A percentile compares a stretch with the other conserved stretches of the same genome.
Conservation (phyloP, 64 coral and sea anemone genomes). For the Dendronephthya gigantea region DNA sequence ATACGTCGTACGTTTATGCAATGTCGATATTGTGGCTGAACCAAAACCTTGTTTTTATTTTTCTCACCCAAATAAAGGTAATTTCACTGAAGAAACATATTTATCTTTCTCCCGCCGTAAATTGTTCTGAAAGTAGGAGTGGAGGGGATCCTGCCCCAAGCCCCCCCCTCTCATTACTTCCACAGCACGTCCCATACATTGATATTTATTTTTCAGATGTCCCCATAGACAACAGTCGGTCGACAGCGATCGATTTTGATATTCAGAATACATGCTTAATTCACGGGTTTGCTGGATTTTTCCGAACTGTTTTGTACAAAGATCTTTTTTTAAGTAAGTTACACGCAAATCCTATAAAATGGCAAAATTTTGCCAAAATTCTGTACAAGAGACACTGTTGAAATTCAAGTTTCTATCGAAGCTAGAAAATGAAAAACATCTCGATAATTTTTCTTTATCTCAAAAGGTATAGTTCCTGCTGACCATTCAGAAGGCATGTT, state of each 20-base stretch:
- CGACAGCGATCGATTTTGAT: conserved; percentile 59
- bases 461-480: conserved; percentile 70
- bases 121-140: too few species aligned
- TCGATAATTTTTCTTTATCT: background rate
- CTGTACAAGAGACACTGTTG: background rate
- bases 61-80: conserved; percentile 86
- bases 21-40: conserved; percentile 50
- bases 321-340: conserved; percentile 72
- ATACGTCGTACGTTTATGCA: conserved; percentile 81
- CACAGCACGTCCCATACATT: background rate
- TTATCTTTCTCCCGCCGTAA: too few species aligned
- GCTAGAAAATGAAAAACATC: background rate
- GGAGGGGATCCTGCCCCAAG: too few species aligned
- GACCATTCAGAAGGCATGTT: conserved; percentile 98
- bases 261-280: conserved; percentile 56
- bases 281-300: conserved; percentile 90
- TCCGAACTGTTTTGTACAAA: conserved; percentile 67
- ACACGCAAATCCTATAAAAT: background rate
- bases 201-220: conserved; percentile 19
- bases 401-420: background rate
- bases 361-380: background rate
- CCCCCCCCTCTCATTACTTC: too few species aligned
- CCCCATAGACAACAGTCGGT: conserved; percentile 78
- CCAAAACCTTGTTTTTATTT: conserved; percentile 73
- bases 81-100: too few species aligned